Base-by-base conservation (phyloP, 2,113 vertebrate genomes). In the Ceyx cyanopectus region DNA sequence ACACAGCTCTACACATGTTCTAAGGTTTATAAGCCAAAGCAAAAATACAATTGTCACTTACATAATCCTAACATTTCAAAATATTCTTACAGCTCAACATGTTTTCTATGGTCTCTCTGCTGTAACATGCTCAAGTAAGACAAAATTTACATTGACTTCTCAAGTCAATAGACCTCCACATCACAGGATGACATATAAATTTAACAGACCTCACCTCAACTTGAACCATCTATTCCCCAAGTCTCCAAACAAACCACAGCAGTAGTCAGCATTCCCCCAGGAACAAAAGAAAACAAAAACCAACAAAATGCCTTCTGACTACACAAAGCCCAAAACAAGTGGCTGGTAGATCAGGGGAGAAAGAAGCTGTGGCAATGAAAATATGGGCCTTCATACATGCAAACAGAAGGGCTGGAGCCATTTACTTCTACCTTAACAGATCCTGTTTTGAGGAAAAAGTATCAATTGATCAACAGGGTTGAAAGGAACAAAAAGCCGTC, bases 311-410 rank as follows among this genome's bases (percentile, higher is more conserved):
- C 30, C 19, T 65, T 48, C 89, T 89, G 85, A 87, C 81, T 82
- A 91, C 85, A 89, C 37, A 84, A 94, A 89, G 41, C 54, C 41
- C 53, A 30, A 68, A 87, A 75, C 58, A 73, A 93, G 63, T 14
- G 12, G 54, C 41, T 79, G 70, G 61, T 76, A 58, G 26, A 72
- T 14, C 0, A 43, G 2, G 65, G 40, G 29, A 88, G 43, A 89
- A 92, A 37, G 18, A 8, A 87, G 29, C 8, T 62, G 27, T 17
- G 16, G 58, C 50, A 81, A 57, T 15, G 53, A 90, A 94, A 91
- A 87, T 13, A 66, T 2, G 8, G 85, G 16, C 22, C 43, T 40
- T 58, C 53, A 48, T n/a, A 17, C 21, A 40, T 62, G 26, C 14
- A 66, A 18, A n/a, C 50, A 26, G 41, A 88, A 76, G 37, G 84